Evolutionary conservation across 2,888 invertebrate genomes (phyloP).

Genomic region (Epinotia nisella): DNA sequence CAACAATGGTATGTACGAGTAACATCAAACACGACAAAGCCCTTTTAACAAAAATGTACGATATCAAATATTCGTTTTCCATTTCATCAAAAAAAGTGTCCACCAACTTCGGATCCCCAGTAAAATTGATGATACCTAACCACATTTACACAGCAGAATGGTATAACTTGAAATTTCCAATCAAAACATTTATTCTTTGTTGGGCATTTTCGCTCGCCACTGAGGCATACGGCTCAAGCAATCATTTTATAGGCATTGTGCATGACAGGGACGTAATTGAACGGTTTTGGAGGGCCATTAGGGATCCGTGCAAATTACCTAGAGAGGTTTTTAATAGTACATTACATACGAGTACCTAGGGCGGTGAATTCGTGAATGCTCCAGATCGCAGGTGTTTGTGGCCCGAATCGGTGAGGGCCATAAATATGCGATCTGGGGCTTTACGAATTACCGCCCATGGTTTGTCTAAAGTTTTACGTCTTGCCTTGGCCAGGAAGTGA

Average conservation of each 20-base stretch:
- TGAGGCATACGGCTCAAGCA: conserved; percentile 42
- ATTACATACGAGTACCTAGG: too few relatives aligned
- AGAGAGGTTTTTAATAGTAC: conserved; percentile 6
- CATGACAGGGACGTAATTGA: conserved; percentile 72
- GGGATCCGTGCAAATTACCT: conserved; percentile 47
- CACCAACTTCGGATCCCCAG: conserved; percentile 6
- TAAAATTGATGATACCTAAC: conserved; percentile 31
- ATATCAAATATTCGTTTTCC: background rate
- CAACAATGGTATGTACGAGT: too few relatives aligned
- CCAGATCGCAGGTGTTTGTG: too few relatives aligned
- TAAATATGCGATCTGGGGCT: too few relatives aligned
- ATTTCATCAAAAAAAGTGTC: background rate
- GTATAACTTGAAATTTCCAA: conserved; percentile 29
- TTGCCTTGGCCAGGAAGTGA: too few relatives aligned
- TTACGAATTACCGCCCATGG: too few relatives aligned
- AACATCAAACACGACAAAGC: too few relatives aligned
- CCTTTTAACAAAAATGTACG: too few relatives aligned
- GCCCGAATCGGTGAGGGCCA: too few relatives aligned
- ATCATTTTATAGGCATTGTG: conserved; percentile 54
- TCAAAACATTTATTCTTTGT: conserved; percentile 38
- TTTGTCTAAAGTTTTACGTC: too few relatives aligned
- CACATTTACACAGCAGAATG: conserved; percentile 26
- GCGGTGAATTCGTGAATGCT: too few relatives aligned
- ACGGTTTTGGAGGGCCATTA: conserved; percentile 64
- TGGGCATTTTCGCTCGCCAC: conserved; percentile 13